Conservation (phyloP, 64 coral and sea anemone species). For the Cladopsammia gracilis region DNA sequence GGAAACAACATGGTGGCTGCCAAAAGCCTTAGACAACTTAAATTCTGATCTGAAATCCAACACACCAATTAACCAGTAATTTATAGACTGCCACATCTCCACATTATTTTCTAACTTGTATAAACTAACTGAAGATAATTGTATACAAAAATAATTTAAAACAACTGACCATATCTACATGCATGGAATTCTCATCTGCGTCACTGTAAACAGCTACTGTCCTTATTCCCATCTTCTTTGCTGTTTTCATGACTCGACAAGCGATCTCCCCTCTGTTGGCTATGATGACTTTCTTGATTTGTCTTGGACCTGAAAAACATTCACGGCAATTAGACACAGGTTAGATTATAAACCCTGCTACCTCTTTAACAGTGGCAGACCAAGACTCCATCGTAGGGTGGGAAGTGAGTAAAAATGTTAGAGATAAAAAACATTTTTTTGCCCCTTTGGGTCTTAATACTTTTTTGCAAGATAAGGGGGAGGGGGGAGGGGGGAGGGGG, state of each 20-base stretch:
- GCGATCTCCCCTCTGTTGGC: constrained; percentile 99
- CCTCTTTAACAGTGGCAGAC: too few relatives aligned
- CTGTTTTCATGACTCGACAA: constrained; percentile 95
- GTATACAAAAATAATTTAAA: neutral
- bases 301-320: neutral
- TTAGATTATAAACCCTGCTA: neutral
- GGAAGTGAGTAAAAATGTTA: too few relatives aligned
- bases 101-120: neutral
- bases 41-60: too few relatives aligned
- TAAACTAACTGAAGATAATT: neutral
- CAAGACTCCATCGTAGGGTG: too few relatives aligned
- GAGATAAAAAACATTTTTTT: too few relatives aligned
- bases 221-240: constrained; percentile 94
- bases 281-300: constrained; percentile 91
- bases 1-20: too few relatives aligned
- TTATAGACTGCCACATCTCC: too few relatives aligned
- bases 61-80: too few relatives aligned
- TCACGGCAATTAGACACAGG: neutral
- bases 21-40: too few relatives aligned
- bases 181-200: constrained; percentile 93
- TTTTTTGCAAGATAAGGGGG: too few relatives aligned
- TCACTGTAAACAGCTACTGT: constrained; percentile 99
- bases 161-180: constrained; percentile 94
- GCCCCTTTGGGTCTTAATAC: too few relatives aligned
- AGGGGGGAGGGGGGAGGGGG: too few relatives aligned